Percentiles rank a stretch among this genome's conserved stretches.
Evolutionary conservation across 2,113 vertebrate genomes (phyloP).

Genomic region (Numenius arquata): DNA sequence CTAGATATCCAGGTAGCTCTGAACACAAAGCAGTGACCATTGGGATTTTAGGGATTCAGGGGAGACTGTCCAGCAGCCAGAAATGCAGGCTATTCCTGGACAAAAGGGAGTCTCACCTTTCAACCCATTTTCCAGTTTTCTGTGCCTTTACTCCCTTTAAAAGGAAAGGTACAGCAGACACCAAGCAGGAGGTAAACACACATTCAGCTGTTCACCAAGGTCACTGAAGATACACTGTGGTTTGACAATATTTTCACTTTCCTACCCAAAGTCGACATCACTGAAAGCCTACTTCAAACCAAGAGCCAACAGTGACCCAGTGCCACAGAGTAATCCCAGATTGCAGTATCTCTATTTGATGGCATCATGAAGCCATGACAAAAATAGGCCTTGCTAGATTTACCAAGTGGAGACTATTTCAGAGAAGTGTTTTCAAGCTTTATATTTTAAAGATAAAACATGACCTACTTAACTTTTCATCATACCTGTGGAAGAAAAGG

Average conservation of each 20-base stretch:
- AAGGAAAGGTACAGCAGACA: neutral
- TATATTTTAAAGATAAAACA: neutral
- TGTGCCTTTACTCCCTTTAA: neutral
- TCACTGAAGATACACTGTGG: neutral
- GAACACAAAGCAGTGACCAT: neutral
- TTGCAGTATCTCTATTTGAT: neutral
- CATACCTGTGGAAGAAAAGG: neutral
- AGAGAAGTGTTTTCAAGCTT: neutral
- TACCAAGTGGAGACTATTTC: neutral
- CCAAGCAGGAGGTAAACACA: neutral
- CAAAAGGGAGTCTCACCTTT: neutral
- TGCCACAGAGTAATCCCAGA: neutral
- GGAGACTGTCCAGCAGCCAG: neutral
- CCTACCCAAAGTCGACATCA: neutral
- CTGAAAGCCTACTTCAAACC: neutral
- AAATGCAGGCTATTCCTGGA: neutral
- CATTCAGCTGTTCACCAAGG: neutral
- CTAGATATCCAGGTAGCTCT: neutral
- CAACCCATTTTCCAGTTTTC: neutral
- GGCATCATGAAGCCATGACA: neutral
- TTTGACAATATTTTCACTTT: neutral
- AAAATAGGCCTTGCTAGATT: neutral
- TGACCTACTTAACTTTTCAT: slow-evolving; percentile 15
- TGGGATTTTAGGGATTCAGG: neutral
- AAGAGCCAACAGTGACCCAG: neutral